Base-by-base conservation (phyloP, 1,140 invertebrate species). In the Tigriopus japonicus region DNA sequence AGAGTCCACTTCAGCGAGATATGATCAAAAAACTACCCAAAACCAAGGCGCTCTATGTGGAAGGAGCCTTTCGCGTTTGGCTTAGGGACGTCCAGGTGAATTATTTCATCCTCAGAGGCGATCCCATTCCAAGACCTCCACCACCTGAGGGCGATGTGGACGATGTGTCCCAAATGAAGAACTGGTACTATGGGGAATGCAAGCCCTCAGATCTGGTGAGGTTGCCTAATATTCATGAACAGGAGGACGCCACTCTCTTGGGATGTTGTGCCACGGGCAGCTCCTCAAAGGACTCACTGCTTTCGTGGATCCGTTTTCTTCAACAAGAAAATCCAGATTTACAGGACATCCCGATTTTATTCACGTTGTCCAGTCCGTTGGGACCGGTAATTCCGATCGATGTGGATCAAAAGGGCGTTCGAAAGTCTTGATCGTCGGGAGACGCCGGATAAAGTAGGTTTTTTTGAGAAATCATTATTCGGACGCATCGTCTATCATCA, bases 231-330 rank as follows among this genome's bases (percentile, higher is more conserved):
- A 79, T 94, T 5, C 93, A 98, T 70, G 86, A 96, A 71, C 90
- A 97, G 73, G 79, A 87, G 40, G 90, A 97, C 72, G 87, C 87
- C n/a, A 86, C 83, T 0, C 84, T 95, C 66, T 78, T 90, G 64
- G 83, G 82, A 7, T 74, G 92, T 62, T 89, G 85, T 72, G 85
- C 86, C 15, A 91, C 89, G 62, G 88, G 91, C 62, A 85, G 85
- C 6, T 61, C 59, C n/a, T 61, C 59, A 3, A 61, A 86, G 74
- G 87, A 94, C 73, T 93, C 90, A 0, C 70, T 96, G 1, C 69
- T 93, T 17, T 90, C 87, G 0, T 98, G 93, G 93, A 83, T 97
- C 66, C 77, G 88, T 61, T 79, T 85, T 68, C 71, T 98, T 51
- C 82, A 94, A 71, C 77, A 81, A 67, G 77, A 75, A 0, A 91